Base-by-base conservation (phyloP, 2,113 vertebrate genomes). In the Rhabdornis inornatus region DNA sequence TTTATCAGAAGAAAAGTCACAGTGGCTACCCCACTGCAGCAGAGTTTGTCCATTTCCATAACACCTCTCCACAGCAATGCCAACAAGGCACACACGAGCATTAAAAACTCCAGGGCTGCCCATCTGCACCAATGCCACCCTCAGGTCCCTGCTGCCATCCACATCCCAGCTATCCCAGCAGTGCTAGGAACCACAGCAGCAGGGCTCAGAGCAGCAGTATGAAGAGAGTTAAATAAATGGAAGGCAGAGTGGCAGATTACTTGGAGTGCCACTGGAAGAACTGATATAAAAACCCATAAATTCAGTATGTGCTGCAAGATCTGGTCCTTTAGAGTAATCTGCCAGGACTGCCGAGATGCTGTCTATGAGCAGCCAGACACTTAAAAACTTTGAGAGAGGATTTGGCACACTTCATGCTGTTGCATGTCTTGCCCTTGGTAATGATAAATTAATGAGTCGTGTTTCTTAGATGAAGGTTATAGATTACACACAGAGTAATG, bases 371-470 rank as follows among this genome's bases (percentile, higher is more conserved):
- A 82, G 39, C 5, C 70, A 94, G 55, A 79, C 70, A 53, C 65
- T 71, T 70, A 31, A 57, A 91, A 89, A 96, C 56, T 89, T 47
- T n/a, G 63, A 78, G 56, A 72, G 69, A 74, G 39, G 65, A 84
- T 57, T 39, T 84, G 89, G 83, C 76, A 92, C 39, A 56, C 77
- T 81, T 82, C 49, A 68, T 49, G 44, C 88, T 74, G 71, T 39
- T 47, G 11, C 83, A 72, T 47, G 80, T 39, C 92, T 96, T 86
- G 76, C 86, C 80, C 90, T 92, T 56, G 80, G 82, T 95, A 91
- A 93, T 87, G 92, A 95, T 89, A 92, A 96, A 92, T 93, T 96
- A 96, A 93, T 75, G 65, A 95, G 65, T 66, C 13, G 0, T 76
- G 81, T 82, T 95, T 89, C 77, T 92, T 64, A 74, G 92, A 72